These are phyloP conservation scores for Thecocarcelia acutangulata DNA, from an alignment of 2,888 invertebrate species.

Conservation along the genomic window DNA sequence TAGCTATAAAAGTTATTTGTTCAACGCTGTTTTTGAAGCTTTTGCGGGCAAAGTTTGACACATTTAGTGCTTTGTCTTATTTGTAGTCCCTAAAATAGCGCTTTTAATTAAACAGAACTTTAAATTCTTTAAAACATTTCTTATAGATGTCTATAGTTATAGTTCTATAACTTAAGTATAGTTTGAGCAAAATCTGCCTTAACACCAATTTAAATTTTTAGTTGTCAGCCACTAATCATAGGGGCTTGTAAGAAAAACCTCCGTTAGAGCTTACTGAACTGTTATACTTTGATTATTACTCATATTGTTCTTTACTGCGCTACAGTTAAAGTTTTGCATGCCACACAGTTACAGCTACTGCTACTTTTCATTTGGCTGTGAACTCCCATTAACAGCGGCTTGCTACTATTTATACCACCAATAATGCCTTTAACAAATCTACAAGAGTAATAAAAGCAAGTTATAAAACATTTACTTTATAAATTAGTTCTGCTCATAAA, in stretches of 20 bases:
- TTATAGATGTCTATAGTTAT: no score
- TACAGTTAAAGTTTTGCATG: slow-evolving; percentile 14
- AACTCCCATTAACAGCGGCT: neutral
- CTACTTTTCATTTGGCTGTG: neutral
- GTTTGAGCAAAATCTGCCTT: no score
- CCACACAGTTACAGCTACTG: slow-evolving; percentile 40
- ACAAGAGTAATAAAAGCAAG: slow-evolving; percentile 54
- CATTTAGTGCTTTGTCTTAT: no score
- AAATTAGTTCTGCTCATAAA: slow-evolving; percentile 68
- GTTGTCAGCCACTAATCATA: no score
- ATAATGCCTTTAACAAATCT: slow-evolving; percentile 49
- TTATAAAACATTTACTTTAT: slow-evolving; percentile 61
- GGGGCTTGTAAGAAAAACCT: neutral
- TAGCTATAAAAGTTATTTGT: no score
- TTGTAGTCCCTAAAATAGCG: no score
- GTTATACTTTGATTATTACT: neutral
- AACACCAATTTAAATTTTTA: no score
- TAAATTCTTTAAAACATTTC: no score
- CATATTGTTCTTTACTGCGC: neutral
- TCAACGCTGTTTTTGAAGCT: no score
- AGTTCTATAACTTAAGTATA: no score
- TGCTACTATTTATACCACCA: slow-evolving; percentile 33
- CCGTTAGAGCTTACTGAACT: neutral
- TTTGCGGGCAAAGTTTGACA: no score
- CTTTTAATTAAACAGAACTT: no score